Base-by-base conservation (phyloP, 1,140 invertebrate genomes). In the Lineus longissimus region DNA sequence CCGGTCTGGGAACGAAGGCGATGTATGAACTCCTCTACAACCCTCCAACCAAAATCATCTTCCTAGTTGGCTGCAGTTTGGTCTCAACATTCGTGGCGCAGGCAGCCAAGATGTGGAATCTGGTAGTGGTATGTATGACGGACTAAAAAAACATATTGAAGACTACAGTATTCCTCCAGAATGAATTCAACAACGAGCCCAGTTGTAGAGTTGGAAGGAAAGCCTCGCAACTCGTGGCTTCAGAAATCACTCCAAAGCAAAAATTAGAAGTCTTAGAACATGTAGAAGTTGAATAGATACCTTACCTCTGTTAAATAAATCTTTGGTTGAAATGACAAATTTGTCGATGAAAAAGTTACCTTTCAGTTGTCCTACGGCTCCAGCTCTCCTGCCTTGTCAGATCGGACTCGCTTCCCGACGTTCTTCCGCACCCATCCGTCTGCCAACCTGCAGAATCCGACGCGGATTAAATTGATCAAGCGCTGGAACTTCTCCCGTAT, bases 71-170 rank as follows among this genome's bases (percentile, higher is more conserved):
- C 55, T 99, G 97, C 81, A 97, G 94, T 69, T 97, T 95, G 1
- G 97, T 99, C n/a, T 98, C 96, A 73, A 99, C 97, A 9, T 97
- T 96, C 47, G 94, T 99, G 0, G 96, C 96, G 0, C 96, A 99
- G 84, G 94, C 96, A 31, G 96, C 97, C 29, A 97, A 97, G 84
- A 98, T 98, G 92, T 99, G 97, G 96, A 99, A 99, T 84, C 85
- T 99, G 43, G 91, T 99, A 75, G 97, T 99, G 83, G 95, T 98
- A 85, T 88, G 91, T 86, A 63, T n/a, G n/a, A n/a, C n/a, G n/a
- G n/a, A n/a, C 23, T 22, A 11, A 22, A 9, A 17, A 62, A 45
- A 62, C 27, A 25, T 55, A 54, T 19, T 17, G 13, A 7, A 43
- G 41, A 15, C 0, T 27, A 40, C 19, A 62, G 1, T 2, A 30